phyloP scores from a whole-genome alignment of 2,888 invertebrate genomes.

The Pocota personata region DNA sequence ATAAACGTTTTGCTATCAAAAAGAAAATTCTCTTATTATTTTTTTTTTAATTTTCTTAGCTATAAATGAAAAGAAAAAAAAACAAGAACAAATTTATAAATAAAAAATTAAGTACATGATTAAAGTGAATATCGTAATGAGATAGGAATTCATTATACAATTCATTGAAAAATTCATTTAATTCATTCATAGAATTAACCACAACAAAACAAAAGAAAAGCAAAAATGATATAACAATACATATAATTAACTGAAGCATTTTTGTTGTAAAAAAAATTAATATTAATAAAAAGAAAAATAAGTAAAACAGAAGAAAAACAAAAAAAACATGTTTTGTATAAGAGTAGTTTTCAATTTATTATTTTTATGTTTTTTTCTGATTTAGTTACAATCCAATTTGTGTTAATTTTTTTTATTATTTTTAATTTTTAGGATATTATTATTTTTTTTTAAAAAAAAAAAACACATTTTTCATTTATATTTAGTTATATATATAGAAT shows the following conservation, averaged over 20 bases:
- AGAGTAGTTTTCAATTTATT: constrained; percentile 36
- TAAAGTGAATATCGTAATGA: constrained; percentile 68
- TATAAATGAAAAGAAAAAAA: constrained; percentile 58
- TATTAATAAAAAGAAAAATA: constrained; percentile 63
- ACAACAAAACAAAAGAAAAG: constrained; percentile 44
- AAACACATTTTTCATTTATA: constrained; percentile 43
- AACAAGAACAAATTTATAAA: constrained; percentile 57
- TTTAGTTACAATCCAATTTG: constrained; percentile 63
- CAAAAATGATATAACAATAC: constrained; percentile 58
- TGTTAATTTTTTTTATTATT: constrained; percentile 51
- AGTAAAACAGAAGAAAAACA: constrained; percentile 40
- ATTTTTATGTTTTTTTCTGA: constrained; percentile 36
- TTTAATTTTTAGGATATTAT: constrained; percentile 61
- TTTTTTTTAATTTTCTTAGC: constrained; percentile 68
- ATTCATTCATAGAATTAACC: constrained; percentile 72
- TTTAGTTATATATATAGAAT: constrained; percentile 60
- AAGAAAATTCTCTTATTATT: constrained; percentile 63
- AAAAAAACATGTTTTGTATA: constrained; percentile 45
- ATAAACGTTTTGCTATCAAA: constrained; percentile 71
- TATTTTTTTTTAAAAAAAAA: constrained; percentile 6
- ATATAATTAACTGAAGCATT: constrained; percentile 70
- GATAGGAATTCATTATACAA: constrained; percentile 72
- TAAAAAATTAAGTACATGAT: constrained; percentile 33
- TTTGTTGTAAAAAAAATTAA: constrained; percentile 70
- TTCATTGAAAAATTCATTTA: constrained; percentile 66